Evolutionary conservation across 2,113 vertebrate species (phyloP), one percentile per base, ranked within the genome.

Genomic region (Lontra canadensis): DNA sequence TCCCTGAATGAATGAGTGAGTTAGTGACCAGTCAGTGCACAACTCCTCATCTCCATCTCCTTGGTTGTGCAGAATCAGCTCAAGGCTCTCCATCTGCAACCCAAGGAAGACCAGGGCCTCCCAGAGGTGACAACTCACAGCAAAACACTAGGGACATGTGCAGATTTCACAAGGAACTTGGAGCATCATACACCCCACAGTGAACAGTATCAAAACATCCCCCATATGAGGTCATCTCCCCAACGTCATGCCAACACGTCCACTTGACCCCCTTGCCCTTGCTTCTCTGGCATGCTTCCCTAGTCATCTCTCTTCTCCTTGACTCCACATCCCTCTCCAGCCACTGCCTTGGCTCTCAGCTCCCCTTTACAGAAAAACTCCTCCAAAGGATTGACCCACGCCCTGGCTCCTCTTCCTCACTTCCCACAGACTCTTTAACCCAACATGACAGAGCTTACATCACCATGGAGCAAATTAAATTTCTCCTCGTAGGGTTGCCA

Each of bases 141-240:
- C 26, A 42, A 18, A 81, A 49, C 17, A 18, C 21, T 36, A 92
- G 57, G 39, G 11, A 20, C 12, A 13, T 0, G 0, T 8, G 34
- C 12, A 87, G 36, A 26, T 29, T 49, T 23, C 1, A 59, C 0
- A 7, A 26, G n/a, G 9, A 86, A n/a, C 6, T 20, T 36, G 3
- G 17, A 23, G 10, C 6, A 4, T 3, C n/a, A 1, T 9, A 25
- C 6, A 31, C 17, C 29, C 42, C 15, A 2, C 17, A 15, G 44
- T 14, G 34, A 42, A 83, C 12, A 57, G 34, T 21, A n/a, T 6
- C 18, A 95, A 69, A 71, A 26, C 7, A 31, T 31, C 23, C 69
- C 80, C 5, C 11, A 61, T 10, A 1, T 34, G 4, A 79, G 39
- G 29, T 36, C 69, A 79, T 25, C 80, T 88, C 81, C 80, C 61